Evolutionary conservation across 2,797 vertebrate species (phyloP), one percentile per base, ranked within the genome.

Genomic region (Jordanella pulchra): DNA sequence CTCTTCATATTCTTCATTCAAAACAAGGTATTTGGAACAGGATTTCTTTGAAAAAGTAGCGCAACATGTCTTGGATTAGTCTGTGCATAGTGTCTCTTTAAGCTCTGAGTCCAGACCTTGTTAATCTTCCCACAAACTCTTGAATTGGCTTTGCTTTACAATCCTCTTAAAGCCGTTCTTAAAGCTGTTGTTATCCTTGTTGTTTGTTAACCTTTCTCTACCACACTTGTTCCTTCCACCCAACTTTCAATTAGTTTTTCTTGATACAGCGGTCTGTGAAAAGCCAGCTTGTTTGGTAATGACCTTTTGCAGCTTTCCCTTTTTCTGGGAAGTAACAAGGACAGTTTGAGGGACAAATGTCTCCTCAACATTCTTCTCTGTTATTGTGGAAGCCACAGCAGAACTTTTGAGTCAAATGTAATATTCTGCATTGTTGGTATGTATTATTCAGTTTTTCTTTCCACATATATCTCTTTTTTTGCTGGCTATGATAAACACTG

Each of bases 161-260:
- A 63, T 63, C 60, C 23, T 63, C 60, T 63, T 63, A 63, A 63
- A 23, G 35, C 60, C 42, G 60, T 61, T 63, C 60, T 42, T 63
- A 63, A 63, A 23, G 35, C 60, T 63, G 60, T 61, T 60, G 47
- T 44, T 61, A 61, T 61, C 58, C 58, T 61, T 61, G 60, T 25
- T 15, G 17, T 35, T 44, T 63, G 21, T 25, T 10, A 35, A 61
- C 35, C 35, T 63, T 63, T 25, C 9, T 63, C 60, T 63, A 42
- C 58, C 32, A 39, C 12, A 23, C 35, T n/a, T 63, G 60, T 25
- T 42, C 32, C 21, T 23, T 63, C 60, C 60, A 63, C 25, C 35
- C 21, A 63, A 39, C 60, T 63, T 61, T 63, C 23, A 13, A 42
- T 63, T 63, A 39, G 39, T 39, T n/a, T 15, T 21, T 39, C 21